phyloP scores from a whole-genome alignment of 1,140 invertebrate genomes.

The Camponotus floridanus region DNA sequence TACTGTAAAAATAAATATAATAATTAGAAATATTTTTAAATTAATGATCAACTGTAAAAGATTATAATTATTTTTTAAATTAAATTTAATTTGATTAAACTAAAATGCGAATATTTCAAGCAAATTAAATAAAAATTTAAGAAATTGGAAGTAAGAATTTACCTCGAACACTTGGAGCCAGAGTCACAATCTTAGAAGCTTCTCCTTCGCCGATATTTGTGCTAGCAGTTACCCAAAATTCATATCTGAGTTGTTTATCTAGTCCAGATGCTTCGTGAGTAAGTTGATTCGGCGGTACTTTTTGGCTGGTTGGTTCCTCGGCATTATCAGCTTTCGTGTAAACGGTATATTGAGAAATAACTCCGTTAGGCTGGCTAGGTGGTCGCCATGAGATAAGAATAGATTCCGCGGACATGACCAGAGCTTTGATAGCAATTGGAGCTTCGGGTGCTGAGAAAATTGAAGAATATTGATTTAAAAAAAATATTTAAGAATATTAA shows the following conservation, averaged over 20 bases:
- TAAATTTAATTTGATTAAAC: neutral
- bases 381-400: conserved; percentile 97
- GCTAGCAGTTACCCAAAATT: conserved; percentile 98
- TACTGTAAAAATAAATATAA: conserved; percentile 87
- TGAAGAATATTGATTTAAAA: too few species aligned
- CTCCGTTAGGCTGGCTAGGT: conserved; percentile 96
- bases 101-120: neutral
- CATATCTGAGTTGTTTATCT: conserved; percentile 93
- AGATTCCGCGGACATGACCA: conserved; percentile 95
- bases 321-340: conserved; percentile 93
- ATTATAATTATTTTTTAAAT: neutral
- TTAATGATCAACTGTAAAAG: neutral
- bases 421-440: conserved; percentile 96
- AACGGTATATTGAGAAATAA: conserved; percentile 97
- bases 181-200: conserved; percentile 93
- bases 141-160: conserved; percentile 38
- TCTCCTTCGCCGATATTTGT: conserved; percentile 97
- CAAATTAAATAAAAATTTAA: neutral
- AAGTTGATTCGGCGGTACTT: conserved; percentile 87
- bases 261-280: conserved; percentile 93
- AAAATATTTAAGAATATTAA: too few species aligned
- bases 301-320: conserved; percentile 90
- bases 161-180: conserved; percentile 94
- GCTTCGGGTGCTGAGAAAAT: conserved; percentile 93
- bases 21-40: neutral